Conservation (phyloP, 1,140 invertebrate genomes). For the Nylanderia fulva region DNA sequence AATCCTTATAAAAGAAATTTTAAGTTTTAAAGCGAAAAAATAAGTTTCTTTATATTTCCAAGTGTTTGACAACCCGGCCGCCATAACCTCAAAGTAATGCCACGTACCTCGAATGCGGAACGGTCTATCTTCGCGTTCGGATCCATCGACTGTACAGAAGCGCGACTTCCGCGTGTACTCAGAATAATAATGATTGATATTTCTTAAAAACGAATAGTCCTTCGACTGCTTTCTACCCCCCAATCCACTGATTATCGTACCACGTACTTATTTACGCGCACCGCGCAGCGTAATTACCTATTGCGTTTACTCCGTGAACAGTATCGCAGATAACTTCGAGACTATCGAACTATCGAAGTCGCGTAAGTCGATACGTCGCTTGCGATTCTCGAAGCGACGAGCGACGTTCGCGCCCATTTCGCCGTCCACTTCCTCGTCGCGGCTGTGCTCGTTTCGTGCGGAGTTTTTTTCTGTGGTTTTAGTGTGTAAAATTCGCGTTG, state of each 20-base stretch:
- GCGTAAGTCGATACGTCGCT: background rate
- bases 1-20: background rate
- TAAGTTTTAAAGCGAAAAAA: background rate
- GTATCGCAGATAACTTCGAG: background rate
- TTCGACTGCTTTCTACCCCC: background rate
- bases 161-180: background rate
- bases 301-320: background rate
- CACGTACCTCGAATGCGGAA: constrained; percentile 49
- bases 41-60: background rate
- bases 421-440: too few species aligned
- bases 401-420: too few species aligned
- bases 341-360: too few species aligned
- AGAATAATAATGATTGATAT: background rate
- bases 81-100: constrained; percentile 61
- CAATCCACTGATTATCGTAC: background rate
- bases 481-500: background rate
- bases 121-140: constrained; percentile 8
- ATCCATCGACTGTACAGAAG: constrained; percentile 39
- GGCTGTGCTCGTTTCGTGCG: too few species aligned
- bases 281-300: background rate
- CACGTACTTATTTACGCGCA: background rate
- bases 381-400: constrained; percentile 23
- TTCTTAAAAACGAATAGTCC: background rate
- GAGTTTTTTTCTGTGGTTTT: background rate
- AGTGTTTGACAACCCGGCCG: constrained; percentile 3